Evolutionary conservation across 2,797 vertebrate species (phyloP).

Genomic region (Argya squamiceps): DNA sequence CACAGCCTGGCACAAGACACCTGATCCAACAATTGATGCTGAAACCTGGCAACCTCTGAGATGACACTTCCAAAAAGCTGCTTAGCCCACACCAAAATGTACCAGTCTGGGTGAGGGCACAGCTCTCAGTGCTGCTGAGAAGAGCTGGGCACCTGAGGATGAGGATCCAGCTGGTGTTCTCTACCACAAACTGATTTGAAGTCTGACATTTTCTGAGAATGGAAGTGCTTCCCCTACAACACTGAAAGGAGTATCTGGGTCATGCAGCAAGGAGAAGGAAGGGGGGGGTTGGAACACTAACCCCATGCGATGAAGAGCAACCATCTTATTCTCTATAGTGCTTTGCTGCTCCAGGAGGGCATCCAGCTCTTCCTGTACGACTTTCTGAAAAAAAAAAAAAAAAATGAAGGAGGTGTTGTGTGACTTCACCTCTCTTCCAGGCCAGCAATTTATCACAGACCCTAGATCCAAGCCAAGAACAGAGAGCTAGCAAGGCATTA

Average conservation of each 20-base stretch:
- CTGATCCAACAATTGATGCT: background rate
- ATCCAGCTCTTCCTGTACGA: conserved; percentile 86
- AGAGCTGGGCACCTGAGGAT: background rate
- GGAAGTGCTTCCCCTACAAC: background rate
- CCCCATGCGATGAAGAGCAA: conserved; percentile 93
- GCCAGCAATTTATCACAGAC: background rate
- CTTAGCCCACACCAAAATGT: accelerated
- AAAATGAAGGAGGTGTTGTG: background rate
- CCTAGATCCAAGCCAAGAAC: background rate
- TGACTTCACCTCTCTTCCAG: background rate
- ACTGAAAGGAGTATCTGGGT: accelerated
- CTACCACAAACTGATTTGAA: background rate
- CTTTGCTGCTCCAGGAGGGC: conserved; percentile 87
- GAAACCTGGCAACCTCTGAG: background rate
- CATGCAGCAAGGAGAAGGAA: background rate
- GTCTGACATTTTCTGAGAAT: background rate
- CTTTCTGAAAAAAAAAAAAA: conserved; percentile 75
- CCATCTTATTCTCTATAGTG: conserved; percentile 91
- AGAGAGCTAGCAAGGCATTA: accelerated
- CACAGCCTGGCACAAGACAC: background rate
- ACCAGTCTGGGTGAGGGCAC: too few species aligned
- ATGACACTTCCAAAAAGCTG: background rate
- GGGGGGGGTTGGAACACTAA: conserved; percentile 44
- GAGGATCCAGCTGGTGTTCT: background rate
- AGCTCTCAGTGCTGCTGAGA: background rate